phyloP scores from a whole-genome alignment of 2,888 invertebrate species.

The Parthenolecanium corni region DNA sequence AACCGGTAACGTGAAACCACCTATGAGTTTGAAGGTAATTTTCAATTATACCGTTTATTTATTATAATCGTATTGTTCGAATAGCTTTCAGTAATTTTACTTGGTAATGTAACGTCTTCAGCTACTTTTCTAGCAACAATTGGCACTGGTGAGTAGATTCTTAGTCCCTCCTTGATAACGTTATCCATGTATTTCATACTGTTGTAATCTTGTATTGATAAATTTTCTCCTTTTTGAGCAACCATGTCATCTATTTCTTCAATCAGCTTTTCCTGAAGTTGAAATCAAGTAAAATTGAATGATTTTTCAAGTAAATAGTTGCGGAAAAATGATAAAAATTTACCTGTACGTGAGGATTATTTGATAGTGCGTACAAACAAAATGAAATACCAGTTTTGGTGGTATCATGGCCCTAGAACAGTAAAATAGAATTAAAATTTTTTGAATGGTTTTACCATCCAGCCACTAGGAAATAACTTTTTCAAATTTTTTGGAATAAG shows the following conservation, averaged over 20 bases:
- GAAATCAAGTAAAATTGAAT: background rate
- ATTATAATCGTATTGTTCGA: no score
- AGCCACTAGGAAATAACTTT: no score
- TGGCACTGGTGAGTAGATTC: conserved; percentile 29
- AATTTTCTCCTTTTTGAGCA: conserved; percentile 5
- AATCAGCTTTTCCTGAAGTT: background rate
- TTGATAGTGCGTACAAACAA: conserved; percentile 32
- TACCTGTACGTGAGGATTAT: conserved; percentile 30
- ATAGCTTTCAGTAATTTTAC: conserved; percentile 12
- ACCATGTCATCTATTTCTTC: conserved; percentile 23
- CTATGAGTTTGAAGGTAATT: background rate
- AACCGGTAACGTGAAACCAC: conserved; percentile 13
- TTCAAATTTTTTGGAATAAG: no score
- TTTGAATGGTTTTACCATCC: no score
- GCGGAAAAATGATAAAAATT: background rate
- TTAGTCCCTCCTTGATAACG: conserved; percentile 29
- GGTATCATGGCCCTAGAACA: conserved; percentile 34
- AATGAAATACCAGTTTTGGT: conserved; percentile 33
- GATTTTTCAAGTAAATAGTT: background rate
- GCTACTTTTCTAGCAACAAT: conserved; percentile 23
- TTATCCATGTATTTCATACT: conserved; percentile 27
- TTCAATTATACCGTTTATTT: background rate
- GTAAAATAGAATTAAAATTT: conserved; percentile 24
- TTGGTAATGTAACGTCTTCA: conserved; percentile 13
- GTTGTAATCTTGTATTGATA: conserved; percentile 27